Percentiles rank a stretch among this genome's conserved stretches.
Conservation (phyloP, 2,113 vertebrate species). For the Onychostoma macrolepis region DNA sequence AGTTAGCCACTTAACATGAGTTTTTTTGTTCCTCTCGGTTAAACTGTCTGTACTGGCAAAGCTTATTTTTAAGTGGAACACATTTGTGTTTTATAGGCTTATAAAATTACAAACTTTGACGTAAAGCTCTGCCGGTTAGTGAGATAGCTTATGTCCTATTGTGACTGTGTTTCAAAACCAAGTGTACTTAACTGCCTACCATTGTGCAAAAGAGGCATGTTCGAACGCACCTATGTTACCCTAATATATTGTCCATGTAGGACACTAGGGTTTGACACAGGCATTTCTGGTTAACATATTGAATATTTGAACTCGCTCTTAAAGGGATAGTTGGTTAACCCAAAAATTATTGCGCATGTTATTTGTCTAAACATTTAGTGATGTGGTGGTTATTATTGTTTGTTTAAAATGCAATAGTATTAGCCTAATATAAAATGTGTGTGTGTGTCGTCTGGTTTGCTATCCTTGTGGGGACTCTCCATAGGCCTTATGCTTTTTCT, state of each 20-base stretch:
- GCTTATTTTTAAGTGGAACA: neutral
- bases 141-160: neutral
- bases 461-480: no score
- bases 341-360: neutral
- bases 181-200: neutral
- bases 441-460: no score
- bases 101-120: neutral
- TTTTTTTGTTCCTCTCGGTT: neutral
- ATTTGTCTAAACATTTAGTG: no score
- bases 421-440: neutral
- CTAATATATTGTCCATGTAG: neutral
- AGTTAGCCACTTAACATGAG: slow-evolving; percentile 2
- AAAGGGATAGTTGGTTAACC: neutral
- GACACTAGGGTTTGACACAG: neutral
- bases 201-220: neutral
- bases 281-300: neutral
- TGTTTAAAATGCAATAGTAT: neutral
- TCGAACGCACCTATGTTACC: neutral
- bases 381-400: no score
- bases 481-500: no score
- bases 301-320: neutral
- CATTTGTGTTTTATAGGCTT: neutral
- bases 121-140: neutral
- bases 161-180: slow-evolving; percentile 10
- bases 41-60: neutral